Conservation (phyloP, 1,140 invertebrate species). For the Telenomus remus region DNA sequence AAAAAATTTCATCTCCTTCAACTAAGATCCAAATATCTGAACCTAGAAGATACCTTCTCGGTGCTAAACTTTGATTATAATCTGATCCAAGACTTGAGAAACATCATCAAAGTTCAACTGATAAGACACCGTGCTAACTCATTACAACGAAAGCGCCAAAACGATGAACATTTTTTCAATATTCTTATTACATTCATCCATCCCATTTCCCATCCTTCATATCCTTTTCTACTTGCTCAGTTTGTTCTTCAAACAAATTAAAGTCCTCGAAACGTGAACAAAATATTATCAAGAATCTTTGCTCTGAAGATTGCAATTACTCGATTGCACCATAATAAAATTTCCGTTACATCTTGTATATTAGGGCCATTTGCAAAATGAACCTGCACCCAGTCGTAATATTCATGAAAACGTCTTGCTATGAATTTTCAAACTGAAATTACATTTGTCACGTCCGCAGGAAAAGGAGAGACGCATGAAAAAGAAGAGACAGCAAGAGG, state of each 20-base stretch:
- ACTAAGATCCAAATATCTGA: conserved; percentile 21
- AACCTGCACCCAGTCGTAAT: conserved; percentile 2
- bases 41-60: neutral
- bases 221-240: too few species aligned
- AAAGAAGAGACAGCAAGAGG: conserved; percentile 84
- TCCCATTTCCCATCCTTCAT: too few species aligned
- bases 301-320: too few species aligned
- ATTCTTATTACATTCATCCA: too few species aligned
- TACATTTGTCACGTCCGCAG: conserved; percentile 54
- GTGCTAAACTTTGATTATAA: conserved; percentile 27
- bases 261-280: too few species aligned
- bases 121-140: conserved; percentile 7
- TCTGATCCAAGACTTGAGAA: conserved; percentile 20
- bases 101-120: conserved; percentile 17
- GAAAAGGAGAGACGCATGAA: conserved; percentile 86
- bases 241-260: too few species aligned
- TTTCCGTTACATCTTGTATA: too few species aligned
- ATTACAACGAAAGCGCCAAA: conserved; percentile 1
- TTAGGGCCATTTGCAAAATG: too few species aligned
- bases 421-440: conserved; percentile 29
- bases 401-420: conserved; percentile 42
- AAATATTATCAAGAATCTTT: too few species aligned
- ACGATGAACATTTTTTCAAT: too few species aligned
- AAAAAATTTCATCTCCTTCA: conserved; percentile 12
- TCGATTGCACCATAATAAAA: too few species aligned